Evolutionary conservation across 64 coral and sea anemone genomes (phyloP), one percentile per base, ranked within the genome.

Genomic region (Montipora sp.): DNA sequence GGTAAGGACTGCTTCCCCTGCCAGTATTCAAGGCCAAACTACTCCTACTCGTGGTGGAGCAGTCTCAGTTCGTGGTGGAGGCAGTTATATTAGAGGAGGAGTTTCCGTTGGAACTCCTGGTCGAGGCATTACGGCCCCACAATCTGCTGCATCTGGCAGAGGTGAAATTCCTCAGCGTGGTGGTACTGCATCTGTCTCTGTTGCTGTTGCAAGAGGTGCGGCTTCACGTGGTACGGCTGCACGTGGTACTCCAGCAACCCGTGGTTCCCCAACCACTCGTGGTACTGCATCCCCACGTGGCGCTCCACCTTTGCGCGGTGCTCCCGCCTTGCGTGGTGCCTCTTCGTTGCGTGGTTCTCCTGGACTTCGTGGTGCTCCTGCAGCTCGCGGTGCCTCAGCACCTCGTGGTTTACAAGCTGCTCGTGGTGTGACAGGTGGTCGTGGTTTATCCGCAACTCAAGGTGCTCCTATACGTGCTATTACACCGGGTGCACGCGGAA

Each of bases 31-130:
- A 77, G 68, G 80, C 47, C 83, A 77, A 9, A 49, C 74, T 27
- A 23, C 16, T 78, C 21, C 81, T 70, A 51, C 68, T 85, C 73
- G 90, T 65, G 70, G 90, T 61, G 81, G 80, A 77, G 78, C 80
- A 48, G 11, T 75, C n/a, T 44, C 90, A 44, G 51, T 59, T 59
- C 80, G 90, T 21, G 79, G 89, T 91, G 79, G 89, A 46, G 59
- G 51, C 12, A 83, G 14, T 20, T 8, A 18, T 57, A 50, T 90
- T 44, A 20, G 67, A 47, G 77, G 89, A 78, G 51, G 53, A 78
- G 57, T 22, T 14, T 2, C 49, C 23, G 80, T 80, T 66, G 80
- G 91, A n/a, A 44, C 81, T 9, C 51, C 60, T 68, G 63, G 66
- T 11, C 77, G 63, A 70, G 90, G 80, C 18, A 70, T 22, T 72